Evolutionary conservation across 2,888 invertebrate species (phyloP).

Genomic region (Chouioia cunea): DNA sequence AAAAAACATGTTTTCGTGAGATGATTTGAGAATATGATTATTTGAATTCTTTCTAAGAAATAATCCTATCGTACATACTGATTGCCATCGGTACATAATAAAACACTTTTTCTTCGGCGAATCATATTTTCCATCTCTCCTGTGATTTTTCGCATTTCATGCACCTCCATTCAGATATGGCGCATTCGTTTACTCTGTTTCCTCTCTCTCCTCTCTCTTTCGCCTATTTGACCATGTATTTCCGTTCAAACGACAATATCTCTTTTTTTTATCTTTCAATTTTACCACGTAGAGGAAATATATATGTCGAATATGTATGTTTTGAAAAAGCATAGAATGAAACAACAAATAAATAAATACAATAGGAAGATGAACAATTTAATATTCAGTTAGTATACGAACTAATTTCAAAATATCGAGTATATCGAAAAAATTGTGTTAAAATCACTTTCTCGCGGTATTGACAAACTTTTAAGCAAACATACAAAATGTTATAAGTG

Average conservation of each 20-base stretch:
- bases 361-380: neutral
- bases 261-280: no score
- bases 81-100: neutral
- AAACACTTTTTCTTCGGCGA: slow-evolving; percentile 3
- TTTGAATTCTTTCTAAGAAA: no score
- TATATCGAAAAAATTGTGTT: no score
- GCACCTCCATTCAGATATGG: neutral
- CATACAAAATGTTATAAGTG: no score
- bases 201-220: slow-evolving; percentile 9
- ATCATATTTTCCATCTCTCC: slow-evolving; percentile 2
- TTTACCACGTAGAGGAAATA: neutral
- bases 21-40: no score
- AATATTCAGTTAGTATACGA: no score
- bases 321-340: neutral
- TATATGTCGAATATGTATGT: slow-evolving; percentile 3
- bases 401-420: no score
- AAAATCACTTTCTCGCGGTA: no score
- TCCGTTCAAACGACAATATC: neutral
- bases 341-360: slow-evolving; percentile 9
- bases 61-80: no score
- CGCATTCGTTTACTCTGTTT: slow-evolving; percentile 2
- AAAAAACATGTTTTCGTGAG: no score
- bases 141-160: neutral
- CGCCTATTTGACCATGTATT: neutral
- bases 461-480: no score